Evolutionary conservation across 1,140 invertebrate species (phyloP), one percentile per base, ranked within the genome.

Genomic region (Zaprionus kolodkinae): DNA sequence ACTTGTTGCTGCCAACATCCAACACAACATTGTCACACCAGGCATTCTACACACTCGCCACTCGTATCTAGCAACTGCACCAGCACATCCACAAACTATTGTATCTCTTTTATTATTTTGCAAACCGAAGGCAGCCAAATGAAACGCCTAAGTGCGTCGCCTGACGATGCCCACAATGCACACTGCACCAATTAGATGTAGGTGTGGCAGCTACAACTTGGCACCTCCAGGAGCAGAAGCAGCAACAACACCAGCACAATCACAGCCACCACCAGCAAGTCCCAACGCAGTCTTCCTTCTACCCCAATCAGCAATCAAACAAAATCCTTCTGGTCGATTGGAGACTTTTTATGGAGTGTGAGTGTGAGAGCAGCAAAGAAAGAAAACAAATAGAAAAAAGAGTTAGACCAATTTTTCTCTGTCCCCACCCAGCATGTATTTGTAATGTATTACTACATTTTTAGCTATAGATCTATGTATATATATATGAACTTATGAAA

Each of bases 261-360:
- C 60, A 63, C n/a, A 40, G 64, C 5, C 68, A 45, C 21, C 55
- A 54, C 57, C 50, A 54, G 48, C 68, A 60, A 1, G 11, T 7
- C 25, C 6, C 40, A 7, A 13, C 38, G 38, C n/a, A 38, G 27
- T 17, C 35, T n/a, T 30, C 35, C 38, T 30, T 30, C 27, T 17
- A 61, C 11, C 27, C 25, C n/a, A 10, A 55, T 12, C 27, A 30
- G 27, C 27, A 30, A 65, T 21, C 68, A 52, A 40, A 68, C 45
- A 50, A 77, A 75, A 48, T 13, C 33, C 43, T 74, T 25, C 66
- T 27, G 25, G 15, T 85, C 61, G 60, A 83, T 30, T 92, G 91
- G 91, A 85, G 76, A 33, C 73, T 92, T n/a, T 91, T 84, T 57
- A 92, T 92, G 91, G 91, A 92, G 91, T 78, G 91, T 92, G 91